Evolutionary conservation across 2,113 vertebrate species (phyloP), one percentile per base, ranked within the genome.

Genomic region (Corythaixoides concolor): DNA sequence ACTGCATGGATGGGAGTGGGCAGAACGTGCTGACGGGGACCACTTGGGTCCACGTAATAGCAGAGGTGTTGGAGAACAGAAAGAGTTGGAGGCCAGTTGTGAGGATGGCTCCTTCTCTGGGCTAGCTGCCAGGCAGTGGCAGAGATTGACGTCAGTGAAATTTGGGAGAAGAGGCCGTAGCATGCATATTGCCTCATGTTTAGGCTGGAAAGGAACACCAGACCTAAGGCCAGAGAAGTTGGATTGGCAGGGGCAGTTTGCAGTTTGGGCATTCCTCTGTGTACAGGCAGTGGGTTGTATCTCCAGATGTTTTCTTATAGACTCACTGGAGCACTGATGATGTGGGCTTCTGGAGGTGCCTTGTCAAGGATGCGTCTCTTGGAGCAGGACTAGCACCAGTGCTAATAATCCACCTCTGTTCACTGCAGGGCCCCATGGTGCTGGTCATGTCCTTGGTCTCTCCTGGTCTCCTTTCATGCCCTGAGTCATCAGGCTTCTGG

Each of bases 1-100:
- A 24, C 39, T 26, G 20, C 2, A 0, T 23, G 37, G 53, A 30
- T 32, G 32, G 43, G 17, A 72, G 55, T 0, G 2, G 37, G 39
- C 30, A 62, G 74, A 88, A 53, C 5, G 11, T 1, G 21, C 37
- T 62, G 24, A 11, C 32, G 27, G 28, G 27, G 12, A 43, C 0
- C 9, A 12, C 20, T 43, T 19, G 19, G 33, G 22, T 11, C 5
- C 6, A 0, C 18, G 50, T 3, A 21, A 37, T 3, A 23, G 24
- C 69, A 75, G 33, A 56, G 33, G 7, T 27, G 32, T 4, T 0
- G 8, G 27, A 15, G 55, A 45, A 15, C 55, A 74, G 45, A 18
- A 64, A 18, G 32, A n/a, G 45, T 2, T 73, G 79, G 76, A 68
- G 30, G n/a, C 13, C 43, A 81, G 23, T 30, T 60, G 33, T 62